These are phyloP conservation scores for Paraplagusia blochii DNA, from an alignment of 2,113 vertebrate genomes.

Conservation along the genomic window DNA sequence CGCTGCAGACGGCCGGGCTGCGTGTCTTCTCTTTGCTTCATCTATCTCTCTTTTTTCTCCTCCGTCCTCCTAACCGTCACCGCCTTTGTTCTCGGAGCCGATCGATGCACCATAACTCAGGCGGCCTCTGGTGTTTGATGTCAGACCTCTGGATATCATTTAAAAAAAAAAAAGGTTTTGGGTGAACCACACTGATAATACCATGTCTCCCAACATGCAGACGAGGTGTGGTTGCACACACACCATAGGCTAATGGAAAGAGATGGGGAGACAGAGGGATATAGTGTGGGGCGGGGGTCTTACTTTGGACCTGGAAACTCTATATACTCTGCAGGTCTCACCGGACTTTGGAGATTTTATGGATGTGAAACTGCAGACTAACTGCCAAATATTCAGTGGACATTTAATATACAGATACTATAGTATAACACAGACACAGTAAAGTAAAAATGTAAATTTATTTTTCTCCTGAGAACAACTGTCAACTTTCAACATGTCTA, in stretches of 20 bases:
- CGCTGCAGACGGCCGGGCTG: constrained; percentile 56
- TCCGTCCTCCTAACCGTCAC: constrained; percentile 57
- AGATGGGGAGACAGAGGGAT: constrained; percentile 9
- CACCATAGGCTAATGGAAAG: constrained; percentile 17
- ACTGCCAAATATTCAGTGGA: too few relatives aligned
- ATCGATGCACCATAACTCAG: constrained; percentile 71
- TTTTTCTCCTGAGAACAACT: too few relatives aligned
- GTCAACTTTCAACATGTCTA: too few relatives aligned
- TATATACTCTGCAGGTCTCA: constrained; percentile 8
- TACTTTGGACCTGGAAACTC: constrained; percentile 1
- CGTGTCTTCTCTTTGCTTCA: constrained; percentile 65
- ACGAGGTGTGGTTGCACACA: constrained; percentile 23
- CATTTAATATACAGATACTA: too few relatives aligned
- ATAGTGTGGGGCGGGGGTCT: too few relatives aligned
- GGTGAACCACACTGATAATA: constrained; percentile 61
- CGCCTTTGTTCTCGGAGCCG: constrained; percentile 67
- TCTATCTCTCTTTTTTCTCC: constrained; percentile 59
- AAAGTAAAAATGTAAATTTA: too few relatives aligned
- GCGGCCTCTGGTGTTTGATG: constrained; percentile 66
- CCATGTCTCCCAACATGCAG: constrained; percentile 48
- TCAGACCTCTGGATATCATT: constrained; percentile 73
- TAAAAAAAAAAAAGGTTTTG: constrained; percentile 44
- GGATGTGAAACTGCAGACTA: too few relatives aligned
- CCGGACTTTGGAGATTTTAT: too few relatives aligned
- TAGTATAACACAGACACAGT: too few relatives aligned